Evolutionary conservation across 2,797 vertebrate genomes (phyloP).

Genomic region (Tinamus major): DNA sequence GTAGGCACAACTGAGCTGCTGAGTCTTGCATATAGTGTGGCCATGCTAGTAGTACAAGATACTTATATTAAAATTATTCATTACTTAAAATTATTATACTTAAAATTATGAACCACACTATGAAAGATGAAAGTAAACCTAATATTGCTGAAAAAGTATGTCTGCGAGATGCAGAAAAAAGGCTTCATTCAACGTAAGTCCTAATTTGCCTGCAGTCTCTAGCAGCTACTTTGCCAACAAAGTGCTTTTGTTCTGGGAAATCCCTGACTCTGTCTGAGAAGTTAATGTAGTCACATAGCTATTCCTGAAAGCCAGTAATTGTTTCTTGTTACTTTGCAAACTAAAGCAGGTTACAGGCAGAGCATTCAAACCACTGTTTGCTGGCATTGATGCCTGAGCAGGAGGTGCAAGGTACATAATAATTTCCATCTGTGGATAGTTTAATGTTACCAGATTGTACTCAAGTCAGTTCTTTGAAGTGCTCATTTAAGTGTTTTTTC

Average conservation of each 20-base stretch:
- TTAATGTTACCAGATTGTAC: conserved; percentile 38
- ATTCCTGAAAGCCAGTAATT: conserved; percentile 20
- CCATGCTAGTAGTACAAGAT: not conserved
- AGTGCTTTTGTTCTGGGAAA: conserved; percentile 21
- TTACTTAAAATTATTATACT: not conserved
- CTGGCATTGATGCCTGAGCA: not conserved
- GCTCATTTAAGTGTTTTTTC: conserved; percentile 63
- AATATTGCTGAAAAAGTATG: not conserved
- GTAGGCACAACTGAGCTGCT: not conserved
- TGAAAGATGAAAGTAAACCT: not conserved
- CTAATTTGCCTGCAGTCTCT: not conserved
- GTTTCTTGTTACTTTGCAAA: conserved; percentile 42
- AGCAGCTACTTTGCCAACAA: conserved; percentile 1
- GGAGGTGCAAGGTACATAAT: not conserved
- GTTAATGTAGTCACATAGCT: not conserved
- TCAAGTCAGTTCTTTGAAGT: conserved; percentile 37
- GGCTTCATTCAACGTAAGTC: not conserved
- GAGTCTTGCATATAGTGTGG: not conserved
- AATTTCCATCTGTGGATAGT: conserved; percentile 47
- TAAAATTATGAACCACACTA: not conserved
- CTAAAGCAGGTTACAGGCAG: conserved; percentile 2
- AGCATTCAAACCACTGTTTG: conserved; percentile 35
- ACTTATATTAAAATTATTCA: not conserved
- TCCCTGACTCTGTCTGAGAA: not conserved
- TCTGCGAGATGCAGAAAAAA: not conserved